Conservation (phyloP, 2,888 invertebrate genomes). For the Dilophus febrilis region DNA sequence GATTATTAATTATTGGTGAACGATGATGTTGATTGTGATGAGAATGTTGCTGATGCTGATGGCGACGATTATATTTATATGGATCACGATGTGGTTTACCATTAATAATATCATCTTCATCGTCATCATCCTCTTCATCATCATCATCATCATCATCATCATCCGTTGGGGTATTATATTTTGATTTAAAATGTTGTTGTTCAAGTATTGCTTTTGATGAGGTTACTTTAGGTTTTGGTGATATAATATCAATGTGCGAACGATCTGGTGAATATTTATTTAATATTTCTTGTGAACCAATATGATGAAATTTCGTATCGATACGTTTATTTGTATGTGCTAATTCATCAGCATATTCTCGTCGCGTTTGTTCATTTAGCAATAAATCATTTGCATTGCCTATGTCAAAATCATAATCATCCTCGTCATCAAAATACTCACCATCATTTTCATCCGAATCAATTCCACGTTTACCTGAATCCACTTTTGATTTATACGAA, state of each 20-base stretch:
- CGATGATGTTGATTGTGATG: constrained; percentile 5
- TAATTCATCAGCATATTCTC: constrained; percentile 12
- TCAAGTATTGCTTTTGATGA: neutral
- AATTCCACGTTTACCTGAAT: constrained; percentile 18
- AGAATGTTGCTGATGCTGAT: constrained; percentile 28
- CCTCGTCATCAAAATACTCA: too few relatives aligned
- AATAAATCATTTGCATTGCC: neutral
- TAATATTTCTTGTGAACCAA: constrained; percentile 18
- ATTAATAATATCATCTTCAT: constrained; percentile 28
- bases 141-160: constrained; percentile 30
- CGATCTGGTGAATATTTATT: constrained; percentile 23
- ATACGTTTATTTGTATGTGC: neutral
- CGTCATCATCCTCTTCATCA: constrained; percentile 35
- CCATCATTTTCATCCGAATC: neutral
- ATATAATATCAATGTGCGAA: constrained; percentile 21
- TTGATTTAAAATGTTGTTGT: too few relatives aligned
- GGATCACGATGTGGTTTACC: constrained; percentile 29
- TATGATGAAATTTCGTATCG: constrained; percentile 18
- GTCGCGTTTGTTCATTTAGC: neutral
- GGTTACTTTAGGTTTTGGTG: constrained; percentile 13
- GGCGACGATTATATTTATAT: constrained; percentile 27
- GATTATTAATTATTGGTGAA: too few relatives aligned
- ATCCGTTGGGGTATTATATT: constrained; percentile 20
- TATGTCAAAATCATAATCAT: neutral
- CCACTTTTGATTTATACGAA: constrained; percentile 25